Base-by-base conservation (phyloP, 92 coral and sea anemone genomes). In the Porites rus region DNA sequence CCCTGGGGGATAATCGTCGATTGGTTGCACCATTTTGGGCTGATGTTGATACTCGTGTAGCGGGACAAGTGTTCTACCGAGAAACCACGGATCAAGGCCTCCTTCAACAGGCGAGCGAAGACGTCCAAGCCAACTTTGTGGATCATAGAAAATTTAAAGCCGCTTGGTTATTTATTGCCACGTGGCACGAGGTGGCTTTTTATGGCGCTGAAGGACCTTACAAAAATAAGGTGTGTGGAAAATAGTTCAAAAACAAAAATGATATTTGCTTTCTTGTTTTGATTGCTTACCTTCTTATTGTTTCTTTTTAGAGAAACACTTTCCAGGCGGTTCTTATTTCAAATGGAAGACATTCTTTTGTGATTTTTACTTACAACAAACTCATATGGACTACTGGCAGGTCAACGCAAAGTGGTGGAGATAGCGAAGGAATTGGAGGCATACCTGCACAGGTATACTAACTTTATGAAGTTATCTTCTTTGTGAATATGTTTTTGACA, bases 361-460 rank as follows among this genome's bases (percentile, higher is more conserved):
- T 85, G 14, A 84, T 77, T 4, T 92, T 53, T 31, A 84, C 80
- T 73, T 92, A 92, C 51, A 71, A 84, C 61, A 75, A 75, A 12
- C 78, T 89, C 70, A 73, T 75, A 8, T 92, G 94, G 94, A 92
- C 94, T 21, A 90, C 96, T n/a, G 98, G 96, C 12, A 93, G 87
- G 8, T 88, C 87, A 38, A 3, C 5, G 46, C 46, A 38, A 11
- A 94, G 98, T 67, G 74, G 63, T 20, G 94, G 94, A n/a, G 43
- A 51, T 58, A 20, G 70, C n/a, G 10, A n/a, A 2, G 93, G 95
- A 31, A 86, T 89, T 4, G 95, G 98, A 25, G 98, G 95, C 12
- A 90, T 25, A 21, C 93, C 90, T 11, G 98, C 98, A 20, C 94
- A 93, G 94, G 96, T 88, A 60, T 62, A 66, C 38, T 14, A 66